Evolutionary conservation across 2,888 invertebrate species (phyloP), one percentile per base, ranked within the genome.

Genomic region (Meghimatium bilineatum): DNA sequence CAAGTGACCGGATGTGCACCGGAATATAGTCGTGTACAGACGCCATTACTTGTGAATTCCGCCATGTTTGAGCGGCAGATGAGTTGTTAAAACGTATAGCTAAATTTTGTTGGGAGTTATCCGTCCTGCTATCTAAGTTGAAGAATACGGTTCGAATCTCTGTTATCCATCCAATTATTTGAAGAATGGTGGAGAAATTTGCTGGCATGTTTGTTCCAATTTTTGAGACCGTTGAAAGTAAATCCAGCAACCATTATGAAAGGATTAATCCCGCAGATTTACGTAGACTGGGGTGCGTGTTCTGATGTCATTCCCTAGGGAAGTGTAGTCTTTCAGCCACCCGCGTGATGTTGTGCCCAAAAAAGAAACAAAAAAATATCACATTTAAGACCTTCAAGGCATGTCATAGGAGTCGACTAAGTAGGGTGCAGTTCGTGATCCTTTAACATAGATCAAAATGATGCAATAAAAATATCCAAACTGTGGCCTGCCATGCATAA

Each of bases 11-110:
- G 63, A 81, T 72, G 80, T 72, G 1, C 1, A 38, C 32, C 60
- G 81, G 81, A 81, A 44, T 63, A 60, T 26, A 63, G 1, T 63
- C 81, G 74, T 74, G 81, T 44, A 72, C 74, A 52, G 63, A 29
- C 29, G 81, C 81, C 44, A 81, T 81, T 74, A 63, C 23, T 36
- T 36, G 36, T 81, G 74, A 81, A 38, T 8, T 38, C 38, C 81
- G 38, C n/a, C 17, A 0, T 20, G 20, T 34, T 38, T 60, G 34
- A 56, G 71, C 36, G 17, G 38, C 56, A 74, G 71, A 74, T 74
- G 81, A 63, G 63, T 23, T 14, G 38, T 63, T 23, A 63, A 63
- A 56, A 38, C n/a, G 5, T 5, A n/a, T 32, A 8, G 5, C 34
- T 1, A 26, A n/a, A 29, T 23, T n/a, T 20, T 29, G 8, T 38